Evolutionary conservation across 2,797 vertebrate genomes (phyloP).

Genomic region (Protosalanx chinensis): DNA sequence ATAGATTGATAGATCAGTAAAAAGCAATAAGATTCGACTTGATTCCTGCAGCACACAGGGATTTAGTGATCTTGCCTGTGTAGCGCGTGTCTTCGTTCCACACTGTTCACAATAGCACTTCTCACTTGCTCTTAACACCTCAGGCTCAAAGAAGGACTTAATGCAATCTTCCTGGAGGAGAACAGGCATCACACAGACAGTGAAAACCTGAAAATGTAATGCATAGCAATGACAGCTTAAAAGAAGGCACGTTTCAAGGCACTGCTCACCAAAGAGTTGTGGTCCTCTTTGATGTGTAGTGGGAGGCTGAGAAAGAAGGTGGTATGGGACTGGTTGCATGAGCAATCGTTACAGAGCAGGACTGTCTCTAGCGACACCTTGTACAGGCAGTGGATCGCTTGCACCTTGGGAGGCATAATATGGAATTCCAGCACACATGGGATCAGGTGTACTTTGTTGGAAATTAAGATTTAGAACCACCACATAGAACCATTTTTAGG

Average conservation of each 20-base stretch:
- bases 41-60: neutral
- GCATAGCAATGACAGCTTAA: neutral
- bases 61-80: constrained; percentile 43
- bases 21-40: neutral
- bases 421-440: neutral
- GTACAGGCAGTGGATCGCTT: constrained; percentile 63
- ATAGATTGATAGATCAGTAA: no score
- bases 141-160: constrained; percentile 57
- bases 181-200: neutral
- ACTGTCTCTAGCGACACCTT: constrained; percentile 58
- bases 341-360: constrained; percentile 58
- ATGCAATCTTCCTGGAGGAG: constrained; percentile 61
- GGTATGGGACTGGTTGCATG: constrained; percentile 25
- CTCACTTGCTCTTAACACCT: constrained; percentile 52
- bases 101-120: constrained; percentile 62
- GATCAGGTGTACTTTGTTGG: neutral
- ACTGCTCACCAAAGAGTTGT: constrained; percentile 59
- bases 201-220: neutral
- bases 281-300: constrained; percentile 49
- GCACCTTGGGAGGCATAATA: constrained; percentile 48
- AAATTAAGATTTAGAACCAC: no score
- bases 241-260: neutral
- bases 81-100: constrained; percentile 48
- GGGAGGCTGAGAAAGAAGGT: constrained; percentile 66
- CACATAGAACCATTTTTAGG: neutral